phyloP scores from a whole-genome alignment of 2,797 vertebrate species.

The Anguilla pacifica region DNA sequence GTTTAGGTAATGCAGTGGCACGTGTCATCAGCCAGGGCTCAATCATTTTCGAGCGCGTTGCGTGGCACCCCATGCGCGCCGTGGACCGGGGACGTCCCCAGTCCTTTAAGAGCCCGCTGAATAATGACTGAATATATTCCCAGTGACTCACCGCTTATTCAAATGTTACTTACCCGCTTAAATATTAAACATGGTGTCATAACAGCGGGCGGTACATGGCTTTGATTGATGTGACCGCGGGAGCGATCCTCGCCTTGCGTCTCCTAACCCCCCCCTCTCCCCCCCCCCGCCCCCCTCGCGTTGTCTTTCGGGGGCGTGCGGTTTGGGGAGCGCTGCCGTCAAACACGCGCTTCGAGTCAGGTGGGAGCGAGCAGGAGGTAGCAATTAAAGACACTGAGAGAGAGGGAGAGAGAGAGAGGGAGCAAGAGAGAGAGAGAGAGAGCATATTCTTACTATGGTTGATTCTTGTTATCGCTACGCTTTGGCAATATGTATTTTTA shows the following conservation, averaged over 20 bases:
- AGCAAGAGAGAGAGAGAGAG: too few species aligned
- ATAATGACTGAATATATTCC: neutral
- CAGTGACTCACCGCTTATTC: neutral
- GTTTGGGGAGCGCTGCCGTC: neutral
- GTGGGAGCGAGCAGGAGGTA: neutral
- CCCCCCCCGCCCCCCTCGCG: neutral
- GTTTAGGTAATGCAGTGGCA: constrained; percentile 51
- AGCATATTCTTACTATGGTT: too few species aligned
- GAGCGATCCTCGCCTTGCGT: neutral
- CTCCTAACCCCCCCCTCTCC: neutral
- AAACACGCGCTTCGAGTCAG: neutral
- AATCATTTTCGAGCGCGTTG: neutral
- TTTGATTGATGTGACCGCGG: neutral
- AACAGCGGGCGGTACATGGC: neutral
- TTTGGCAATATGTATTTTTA: too few species aligned
- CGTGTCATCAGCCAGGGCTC: neutral
- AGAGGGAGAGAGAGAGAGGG: too few species aligned
- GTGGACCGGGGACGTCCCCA: neutral
- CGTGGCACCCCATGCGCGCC: neutral
- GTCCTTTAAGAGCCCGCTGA: neutral
- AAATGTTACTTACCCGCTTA: neutral
- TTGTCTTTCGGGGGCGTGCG: neutral
- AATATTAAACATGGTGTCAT: neutral
- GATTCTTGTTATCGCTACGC: too few species aligned
- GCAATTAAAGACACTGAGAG: neutral